These are phyloP conservation scores for Dicrurus megarhynchus DNA, from an alignment of 2,113 vertebrate species.

Conservation along the genomic window DNA sequence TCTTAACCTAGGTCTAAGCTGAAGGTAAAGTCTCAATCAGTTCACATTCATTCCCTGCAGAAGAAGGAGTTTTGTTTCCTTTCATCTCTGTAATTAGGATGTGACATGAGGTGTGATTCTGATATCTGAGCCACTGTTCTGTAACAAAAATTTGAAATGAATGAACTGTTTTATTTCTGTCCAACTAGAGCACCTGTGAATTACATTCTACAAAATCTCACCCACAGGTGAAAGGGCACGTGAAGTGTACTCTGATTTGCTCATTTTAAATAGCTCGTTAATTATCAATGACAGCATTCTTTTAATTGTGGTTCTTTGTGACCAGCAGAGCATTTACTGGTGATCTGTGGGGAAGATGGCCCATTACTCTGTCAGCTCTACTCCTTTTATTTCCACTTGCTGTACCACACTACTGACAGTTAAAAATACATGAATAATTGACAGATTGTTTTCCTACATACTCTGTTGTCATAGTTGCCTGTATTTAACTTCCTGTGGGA, in stretches of 20 bases:
- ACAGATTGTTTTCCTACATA: neutral
- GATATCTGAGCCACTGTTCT: neutral
- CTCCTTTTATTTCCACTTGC: neutral
- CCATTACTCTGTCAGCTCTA: neutral
- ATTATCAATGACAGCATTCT: neutral
- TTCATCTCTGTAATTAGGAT: neutral
- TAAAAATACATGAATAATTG: neutral
- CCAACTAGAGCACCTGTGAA: neutral
- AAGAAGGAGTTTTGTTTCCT: neutral
- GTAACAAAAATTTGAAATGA: neutral
- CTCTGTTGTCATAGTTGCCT: neutral
- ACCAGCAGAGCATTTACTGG: neutral
- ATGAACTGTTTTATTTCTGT: neutral
- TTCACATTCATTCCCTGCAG: neutral
- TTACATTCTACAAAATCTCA: neutral
- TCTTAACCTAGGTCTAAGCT: neutral
- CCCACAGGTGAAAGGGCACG: neutral
- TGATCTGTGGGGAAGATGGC: neutral
- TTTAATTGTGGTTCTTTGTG: neutral
- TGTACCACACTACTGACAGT: neutral
- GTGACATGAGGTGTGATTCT: neutral
- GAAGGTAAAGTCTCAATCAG: neutral
- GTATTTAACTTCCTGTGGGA: neutral
- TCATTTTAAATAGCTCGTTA: neutral
- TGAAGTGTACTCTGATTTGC: neutral